Conservation (phyloP, 2,797 vertebrate species). For the Sebastes melanostomus region DNA sequence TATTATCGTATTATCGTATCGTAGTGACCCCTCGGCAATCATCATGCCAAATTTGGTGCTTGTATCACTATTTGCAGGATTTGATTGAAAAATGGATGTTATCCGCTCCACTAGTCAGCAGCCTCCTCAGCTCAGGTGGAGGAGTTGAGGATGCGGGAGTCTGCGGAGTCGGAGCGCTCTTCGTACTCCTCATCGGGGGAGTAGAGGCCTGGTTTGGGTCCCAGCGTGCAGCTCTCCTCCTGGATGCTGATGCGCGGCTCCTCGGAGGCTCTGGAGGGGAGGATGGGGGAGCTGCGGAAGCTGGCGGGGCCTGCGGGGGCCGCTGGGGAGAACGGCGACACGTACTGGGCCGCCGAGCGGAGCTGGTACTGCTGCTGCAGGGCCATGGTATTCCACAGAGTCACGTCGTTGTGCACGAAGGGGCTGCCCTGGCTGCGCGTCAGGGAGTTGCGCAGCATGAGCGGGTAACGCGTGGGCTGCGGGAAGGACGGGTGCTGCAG, state of each 20-base stretch:
- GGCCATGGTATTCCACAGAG: constrained; percentile 97
- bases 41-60: too few relatives aligned
- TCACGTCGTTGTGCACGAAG: constrained; percentile 93
- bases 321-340: constrained; percentile 89
- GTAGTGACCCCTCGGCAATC: too few relatives aligned
- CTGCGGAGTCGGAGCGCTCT: constrained; percentile 93
- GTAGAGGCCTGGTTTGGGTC: constrained; percentile 90
- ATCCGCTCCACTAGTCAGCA: background rate
- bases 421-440: constrained; percentile 90
- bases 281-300: constrained; percentile 90
- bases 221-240: constrained; percentile 88
- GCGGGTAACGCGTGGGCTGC: constrained; percentile 92
- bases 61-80: too few relatives aligned
- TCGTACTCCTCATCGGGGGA: constrained; percentile 95
- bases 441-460: constrained; percentile 94
- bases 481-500: constrained; percentile 92
- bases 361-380: constrained; percentile 98
- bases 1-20: too few relatives aligned
- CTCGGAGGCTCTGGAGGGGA: constrained; percentile 85
- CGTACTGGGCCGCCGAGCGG: constrained; percentile 89
- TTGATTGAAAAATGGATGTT: too few relatives aligned
- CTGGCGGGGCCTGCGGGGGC: constrained; percentile 74
- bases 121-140: constrained; percentile 82
- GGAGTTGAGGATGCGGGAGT: constrained; percentile 93
- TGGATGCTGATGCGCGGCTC: constrained; percentile 89